Base-by-base conservation (phyloP, 2,888 invertebrate genomes). In the Lottia scabra region DNA sequence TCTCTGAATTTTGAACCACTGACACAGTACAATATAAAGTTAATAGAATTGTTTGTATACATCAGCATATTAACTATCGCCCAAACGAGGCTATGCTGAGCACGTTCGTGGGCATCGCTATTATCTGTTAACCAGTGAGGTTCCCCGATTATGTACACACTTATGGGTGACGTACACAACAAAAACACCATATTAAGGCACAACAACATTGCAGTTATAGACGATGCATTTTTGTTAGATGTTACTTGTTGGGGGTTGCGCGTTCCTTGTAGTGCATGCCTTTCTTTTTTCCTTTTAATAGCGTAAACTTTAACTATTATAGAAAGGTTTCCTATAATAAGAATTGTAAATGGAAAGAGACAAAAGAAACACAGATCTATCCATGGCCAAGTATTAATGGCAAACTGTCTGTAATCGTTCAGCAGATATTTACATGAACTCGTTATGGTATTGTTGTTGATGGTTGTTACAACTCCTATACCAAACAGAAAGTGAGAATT, bases 1-100 rank as follows among this genome's bases (percentile, higher is more conserved):
- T 74, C 72, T 19, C 86, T 73, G 72, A 86, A 86, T 19, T 78
- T 79, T 15, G 81, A 78, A 1, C 85, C 86, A 45, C 83, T 83
- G 12, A 84, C 69, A 73, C 84, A 84, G 69, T 86, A 86, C 16
- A 84, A 67, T 2, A 85, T 65, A 71, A 85, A 85, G 72, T 84
- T 84, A 26, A 81, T 62, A 26, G 85, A 79, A 71, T 84, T 83
- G 71, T 84, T 84, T 27, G 81, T 79, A 73, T 86, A 86, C 84
- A 82, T 81, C 0, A 84, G 71, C 68, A 84, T 77, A 72, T 82
- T 81, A 4, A 78, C 79, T 12, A 81, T 73, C 2, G 85, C 82
- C 81, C 81, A 80, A 67, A 76, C 74, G 6, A 85, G 68, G 2
- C 71, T 72, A 16, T 80, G 30, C 10, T 56, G 30, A 0, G 80